Evolutionary conservation across 2,888 invertebrate species (phyloP).

Genomic region (Pseudococcus jackbeardsleyi): DNA sequence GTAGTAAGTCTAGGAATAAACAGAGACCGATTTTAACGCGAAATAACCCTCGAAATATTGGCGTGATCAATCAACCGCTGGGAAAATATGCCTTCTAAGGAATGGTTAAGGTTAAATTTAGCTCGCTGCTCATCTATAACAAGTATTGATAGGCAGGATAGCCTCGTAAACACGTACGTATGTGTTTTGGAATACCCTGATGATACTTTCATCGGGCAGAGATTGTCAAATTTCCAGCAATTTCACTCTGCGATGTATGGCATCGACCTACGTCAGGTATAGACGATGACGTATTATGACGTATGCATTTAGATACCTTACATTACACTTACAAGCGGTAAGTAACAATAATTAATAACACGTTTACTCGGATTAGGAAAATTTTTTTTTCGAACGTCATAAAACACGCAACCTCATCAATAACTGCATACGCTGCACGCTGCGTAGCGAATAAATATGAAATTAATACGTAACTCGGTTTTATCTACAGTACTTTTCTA

Average conservation of each 20-base stretch:
- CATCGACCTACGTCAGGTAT: neutral
- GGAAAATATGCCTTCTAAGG: neutral
- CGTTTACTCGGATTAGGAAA: slow-evolving; percentile 13
- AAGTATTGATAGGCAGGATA: neutral
- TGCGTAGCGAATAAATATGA: slow-evolving; percentile 16
- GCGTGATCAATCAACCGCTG: neutral
- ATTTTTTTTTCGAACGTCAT: slow-evolving; percentile 30
- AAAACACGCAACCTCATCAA: slow-evolving; percentile 44
- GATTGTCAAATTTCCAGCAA: slow-evolving; percentile 7
- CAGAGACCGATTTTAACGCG: neutral
- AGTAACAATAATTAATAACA: slow-evolving; percentile 25
- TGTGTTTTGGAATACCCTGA: neutral
- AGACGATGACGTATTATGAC: slow-evolving; percentile 10
- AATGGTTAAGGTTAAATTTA: neutral
- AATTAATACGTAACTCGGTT: slow-evolving; percentile 27
- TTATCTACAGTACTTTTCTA: neutral
- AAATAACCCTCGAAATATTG: neutral
- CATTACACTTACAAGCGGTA: neutral
- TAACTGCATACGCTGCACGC: neutral
- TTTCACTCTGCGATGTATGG: neutral
- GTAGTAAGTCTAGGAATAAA: neutral
- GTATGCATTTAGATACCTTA: neutral
- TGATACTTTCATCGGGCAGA: neutral
- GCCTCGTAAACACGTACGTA: neutral
- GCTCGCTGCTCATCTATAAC: neutral